These are phyloP conservation scores for Melieria crassipennis DNA, from an alignment of 2,888 invertebrate species.

Conservation along the genomic window DNA sequence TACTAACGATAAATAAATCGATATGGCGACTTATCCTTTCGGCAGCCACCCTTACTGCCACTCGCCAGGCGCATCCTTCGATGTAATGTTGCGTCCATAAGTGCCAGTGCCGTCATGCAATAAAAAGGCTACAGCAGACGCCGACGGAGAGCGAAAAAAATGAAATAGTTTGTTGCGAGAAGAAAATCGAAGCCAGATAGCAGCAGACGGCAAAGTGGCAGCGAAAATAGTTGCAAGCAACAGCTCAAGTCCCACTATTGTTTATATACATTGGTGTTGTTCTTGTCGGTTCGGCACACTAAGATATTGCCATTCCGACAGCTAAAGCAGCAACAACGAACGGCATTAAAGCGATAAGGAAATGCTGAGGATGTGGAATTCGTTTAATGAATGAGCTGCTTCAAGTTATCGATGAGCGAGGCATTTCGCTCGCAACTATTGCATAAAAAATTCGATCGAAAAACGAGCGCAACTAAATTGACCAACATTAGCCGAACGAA, in stretches of 20 bases:
- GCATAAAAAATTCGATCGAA: too few species aligned
- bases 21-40: constrained; percentile 41
- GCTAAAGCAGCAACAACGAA: not conserved
- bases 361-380: constrained; percentile 22
- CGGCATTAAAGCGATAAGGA: constrained; percentile 22
- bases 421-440: not conserved
- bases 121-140: not conserved
- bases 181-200: too few species aligned
- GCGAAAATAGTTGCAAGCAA: too few species aligned
- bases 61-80: not conserved
- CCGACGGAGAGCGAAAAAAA: not conserved
- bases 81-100: not conserved
- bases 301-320: not conserved
- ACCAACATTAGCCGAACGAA: too few species aligned
- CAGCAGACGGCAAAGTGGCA: too few species aligned
- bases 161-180: too few species aligned
- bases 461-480: too few species aligned
- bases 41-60: not conserved
- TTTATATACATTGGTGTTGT: too few species aligned
- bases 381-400: constrained; percentile 17
- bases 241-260: too few species aligned
- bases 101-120: not conserved
- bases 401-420: constrained; percentile 6
- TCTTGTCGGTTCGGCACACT: too few species aligned
- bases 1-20: constrained; percentile 61